phyloP scores from a whole-genome alignment of 2,113 vertebrate species.

The Atherinomorus stipes region DNA sequence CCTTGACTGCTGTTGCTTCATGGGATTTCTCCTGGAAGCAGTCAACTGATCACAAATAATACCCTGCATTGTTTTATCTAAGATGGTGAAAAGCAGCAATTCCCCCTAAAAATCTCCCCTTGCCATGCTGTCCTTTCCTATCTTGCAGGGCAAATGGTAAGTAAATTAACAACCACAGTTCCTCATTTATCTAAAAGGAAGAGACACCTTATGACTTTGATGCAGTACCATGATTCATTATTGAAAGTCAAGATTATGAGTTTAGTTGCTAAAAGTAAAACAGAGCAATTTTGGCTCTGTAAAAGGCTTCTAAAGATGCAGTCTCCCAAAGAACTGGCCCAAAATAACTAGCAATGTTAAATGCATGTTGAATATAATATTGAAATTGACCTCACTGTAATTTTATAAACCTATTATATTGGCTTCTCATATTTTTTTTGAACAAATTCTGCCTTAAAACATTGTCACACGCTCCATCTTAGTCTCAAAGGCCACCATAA shows the following conservation, averaged over 20 bases:
- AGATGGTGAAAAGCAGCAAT: slow-evolving; percentile 64
- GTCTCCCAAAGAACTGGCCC: slow-evolving; percentile 55
- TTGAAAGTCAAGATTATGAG: slow-evolving; percentile 40
- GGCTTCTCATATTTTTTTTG: too few species aligned
- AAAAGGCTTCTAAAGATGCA: slow-evolving; percentile 70
- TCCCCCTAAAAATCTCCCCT: slow-evolving; percentile 62
- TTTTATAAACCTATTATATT: not conserved
- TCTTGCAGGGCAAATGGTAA: slow-evolving; percentile 69
- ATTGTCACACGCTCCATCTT: not conserved
- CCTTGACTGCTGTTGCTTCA: slow-evolving; percentile 36
- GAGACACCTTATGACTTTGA: slow-evolving; percentile 45
- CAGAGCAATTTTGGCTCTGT: slow-evolving; percentile 45
- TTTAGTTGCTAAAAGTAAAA: slow-evolving; percentile 43
- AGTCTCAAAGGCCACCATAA: not conserved
- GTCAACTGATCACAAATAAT: slow-evolving; percentile 52
- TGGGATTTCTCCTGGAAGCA: slow-evolving; percentile 17
- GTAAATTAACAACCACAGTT: slow-evolving; percentile 60
- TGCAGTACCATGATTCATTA: slow-evolving; percentile 52
- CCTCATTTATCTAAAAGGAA: slow-evolving; percentile 29
- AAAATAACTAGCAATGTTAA: not conserved
- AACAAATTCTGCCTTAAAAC: too few species aligned
- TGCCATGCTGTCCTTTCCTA: slow-evolving; percentile 51
- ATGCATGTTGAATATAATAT: not conserved
- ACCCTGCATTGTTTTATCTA: slow-evolving; percentile 64
- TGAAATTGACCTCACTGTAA: not conserved